Base-by-base conservation (phyloP, 2,888 invertebrate genomes). In the Lypha dubia region DNA sequence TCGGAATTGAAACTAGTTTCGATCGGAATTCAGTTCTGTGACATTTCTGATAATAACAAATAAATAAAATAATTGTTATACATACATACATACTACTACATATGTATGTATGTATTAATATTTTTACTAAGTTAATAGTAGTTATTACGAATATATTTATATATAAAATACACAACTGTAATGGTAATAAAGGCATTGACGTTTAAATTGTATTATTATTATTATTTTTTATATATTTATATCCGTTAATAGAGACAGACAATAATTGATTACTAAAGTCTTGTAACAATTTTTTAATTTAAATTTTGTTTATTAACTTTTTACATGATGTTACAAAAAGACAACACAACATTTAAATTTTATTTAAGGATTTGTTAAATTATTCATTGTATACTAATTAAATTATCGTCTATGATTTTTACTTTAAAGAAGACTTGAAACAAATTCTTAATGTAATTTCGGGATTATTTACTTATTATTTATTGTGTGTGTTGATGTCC, bases 401-500 rank as follows among this genome's bases (percentile, higher is more conserved):
- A 56, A 35, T 70, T 63, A 71, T 80, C 24, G 28, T 53, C 28
- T 75, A 62, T 53, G 51, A 63, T 44, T 81, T 51, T 46, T 6
- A 24, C 44, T 44, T 17, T n/a, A n/a, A n/a, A n/a, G n/a, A 63
- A 60, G 38, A 41, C 32, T 46, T 58, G n/a, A 24, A 53, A 41
- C 63, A 75, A 53, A n/a, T 9, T 41, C 1, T 38, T 38, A 38
- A 22, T 35, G n/a, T 76, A 13, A 46, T n/a, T 49, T 67, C 9
- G 0, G 32, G n/a, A n/a, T n/a, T 56, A 41, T 74, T 46, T 38
- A 70, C 28, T 70, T 63, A 70, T 75, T 77, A n/a, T n/a, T n/a
- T n/a, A 77, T 71, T 81, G 84, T 44, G 73, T 73, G 11, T 80
- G 73, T 38, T 83, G 85, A 38, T 86, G 87, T 60, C 89, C 89